Percentiles rank a stretch among this genome's conserved stretches.
Conservation (phyloP, 2,888 invertebrate species). For the Zaprionus bogoriensis region DNA sequence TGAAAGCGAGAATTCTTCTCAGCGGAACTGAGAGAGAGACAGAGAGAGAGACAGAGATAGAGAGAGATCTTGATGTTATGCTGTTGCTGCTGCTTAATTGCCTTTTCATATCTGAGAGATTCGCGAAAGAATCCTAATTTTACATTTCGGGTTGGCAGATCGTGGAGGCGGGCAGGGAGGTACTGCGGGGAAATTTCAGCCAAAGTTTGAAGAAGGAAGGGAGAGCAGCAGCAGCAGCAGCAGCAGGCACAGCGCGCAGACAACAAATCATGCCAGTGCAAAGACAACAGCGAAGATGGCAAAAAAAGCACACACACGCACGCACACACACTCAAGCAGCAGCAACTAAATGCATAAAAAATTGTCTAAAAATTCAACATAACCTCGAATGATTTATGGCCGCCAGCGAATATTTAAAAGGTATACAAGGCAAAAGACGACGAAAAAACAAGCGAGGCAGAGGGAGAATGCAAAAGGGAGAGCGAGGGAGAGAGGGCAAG, state of each 20-base stretch:
- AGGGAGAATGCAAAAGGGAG: neutral
- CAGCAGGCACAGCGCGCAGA: constrained; percentile 20
- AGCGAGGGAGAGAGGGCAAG: neutral
- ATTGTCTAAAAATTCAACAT: constrained; percentile 80
- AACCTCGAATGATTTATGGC: constrained; percentile 81
- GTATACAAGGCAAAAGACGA: constrained; percentile 50
- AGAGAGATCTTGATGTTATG: constrained; percentile 48
- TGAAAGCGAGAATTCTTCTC: neutral
- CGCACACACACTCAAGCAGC: neutral
- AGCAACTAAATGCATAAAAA: constrained; percentile 63
- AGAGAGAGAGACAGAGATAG: neutral
- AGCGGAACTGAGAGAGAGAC: neutral
- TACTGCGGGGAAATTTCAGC: constrained; percentile 48
- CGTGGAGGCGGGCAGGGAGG: constrained; percentile 12
- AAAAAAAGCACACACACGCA: constrained; percentile 12
- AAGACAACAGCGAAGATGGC: constrained; percentile 48
- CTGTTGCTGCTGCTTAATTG: no score
- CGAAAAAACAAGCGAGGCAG: constrained; percentile 3
- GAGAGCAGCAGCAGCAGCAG: neutral
- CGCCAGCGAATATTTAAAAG: constrained; percentile 80
- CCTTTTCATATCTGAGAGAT: no score
- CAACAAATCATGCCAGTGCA: constrained; percentile 72
- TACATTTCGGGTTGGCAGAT: constrained; percentile 55
- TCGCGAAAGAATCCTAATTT: constrained; percentile 54
- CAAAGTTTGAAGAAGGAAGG: constrained; percentile 63